phyloP scores from a whole-genome alignment of 2,888 invertebrate genomes.

The Stenolophus ochropezus region DNA sequence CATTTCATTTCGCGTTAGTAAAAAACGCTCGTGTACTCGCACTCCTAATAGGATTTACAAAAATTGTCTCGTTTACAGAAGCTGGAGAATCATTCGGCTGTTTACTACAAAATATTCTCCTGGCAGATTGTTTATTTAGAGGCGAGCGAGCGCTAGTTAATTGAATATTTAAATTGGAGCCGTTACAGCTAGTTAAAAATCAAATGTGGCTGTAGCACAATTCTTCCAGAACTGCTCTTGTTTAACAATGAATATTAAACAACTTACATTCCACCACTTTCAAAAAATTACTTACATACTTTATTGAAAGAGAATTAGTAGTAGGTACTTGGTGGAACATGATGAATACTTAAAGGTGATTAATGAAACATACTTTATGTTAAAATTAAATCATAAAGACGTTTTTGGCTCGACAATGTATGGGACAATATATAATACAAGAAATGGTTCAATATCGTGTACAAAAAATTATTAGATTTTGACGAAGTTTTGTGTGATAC shows the following conservation, averaged over 20 bases:
- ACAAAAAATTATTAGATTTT: no score
- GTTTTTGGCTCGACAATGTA: no score
- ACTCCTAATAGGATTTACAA: slow-evolving; percentile 32
- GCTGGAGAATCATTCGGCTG: slow-evolving; percentile 15
- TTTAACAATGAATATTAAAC: not conserved
- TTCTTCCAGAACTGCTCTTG: not conserved
- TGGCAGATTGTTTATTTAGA: slow-evolving; percentile 7
- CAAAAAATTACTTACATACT: no score
- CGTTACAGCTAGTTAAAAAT: not conserved
- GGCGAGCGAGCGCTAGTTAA: not conserved
- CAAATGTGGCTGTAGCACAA: not conserved
- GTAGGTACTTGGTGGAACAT: no score
- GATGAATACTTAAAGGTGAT: no score
- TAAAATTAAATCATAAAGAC: no score
- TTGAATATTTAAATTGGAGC: slow-evolving; percentile 7
- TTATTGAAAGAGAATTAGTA: no score
- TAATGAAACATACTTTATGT: no score
- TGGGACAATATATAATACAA: no score
- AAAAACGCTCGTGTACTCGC: slow-evolving; percentile 20
- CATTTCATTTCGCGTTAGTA: slow-evolving; percentile 7
- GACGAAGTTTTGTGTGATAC: no score
- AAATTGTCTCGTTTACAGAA: slow-evolving; percentile 43
- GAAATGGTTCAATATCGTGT: no score
- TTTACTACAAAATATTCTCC: slow-evolving; percentile 6
- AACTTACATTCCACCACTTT: not conserved